These are phyloP conservation scores for Drosophila quinaria DNA, from an alignment of 2,888 invertebrate genomes.

Conservation along the genomic window DNA sequence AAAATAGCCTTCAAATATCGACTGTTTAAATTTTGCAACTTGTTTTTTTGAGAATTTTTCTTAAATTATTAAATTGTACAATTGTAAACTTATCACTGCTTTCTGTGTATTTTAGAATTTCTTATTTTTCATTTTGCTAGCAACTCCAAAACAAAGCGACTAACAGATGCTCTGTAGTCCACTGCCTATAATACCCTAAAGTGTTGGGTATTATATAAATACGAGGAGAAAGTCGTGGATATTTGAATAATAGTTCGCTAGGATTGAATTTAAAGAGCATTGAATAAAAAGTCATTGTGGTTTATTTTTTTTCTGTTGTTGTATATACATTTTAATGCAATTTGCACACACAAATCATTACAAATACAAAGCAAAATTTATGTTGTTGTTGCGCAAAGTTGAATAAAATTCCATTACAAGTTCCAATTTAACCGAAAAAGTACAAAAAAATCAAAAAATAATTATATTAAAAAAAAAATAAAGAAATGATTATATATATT, in stretches of 20 bases:
- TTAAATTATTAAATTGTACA: too few relatives aligned
- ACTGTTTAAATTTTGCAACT: too few relatives aligned
- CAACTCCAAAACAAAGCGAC: not conserved
- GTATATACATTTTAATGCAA: slow-evolving; percentile 69
- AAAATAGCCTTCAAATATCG: not conserved
- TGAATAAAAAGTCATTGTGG: slow-evolving; percentile 13
- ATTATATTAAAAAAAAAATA: slow-evolving; percentile 3
- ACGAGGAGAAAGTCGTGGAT: too few relatives aligned
- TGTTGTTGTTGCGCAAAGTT: slow-evolving; percentile 36
- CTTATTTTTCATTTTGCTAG: not conserved
- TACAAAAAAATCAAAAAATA: slow-evolving; percentile 29
- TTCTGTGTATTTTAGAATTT: not conserved
- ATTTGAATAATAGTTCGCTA: not conserved
- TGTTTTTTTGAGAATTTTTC: too few relatives aligned
- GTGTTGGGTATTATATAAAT: not conserved
- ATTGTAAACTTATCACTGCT: too few relatives aligned
- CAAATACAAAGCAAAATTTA: slow-evolving; percentile 32
- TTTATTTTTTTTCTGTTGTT: slow-evolving; percentile 32
- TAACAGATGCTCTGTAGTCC: not conserved
- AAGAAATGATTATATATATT: slow-evolving; percentile 24
- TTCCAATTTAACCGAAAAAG: slow-evolving; percentile 57
- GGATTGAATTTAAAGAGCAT: slow-evolving; percentile 7
- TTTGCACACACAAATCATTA: slow-evolving; percentile 46
- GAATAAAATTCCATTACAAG: slow-evolving; percentile 49
- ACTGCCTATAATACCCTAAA: not conserved